Base-by-base conservation (phyloP, 2,888 invertebrate species). In the Chaetogeoica ovagalla region DNA sequence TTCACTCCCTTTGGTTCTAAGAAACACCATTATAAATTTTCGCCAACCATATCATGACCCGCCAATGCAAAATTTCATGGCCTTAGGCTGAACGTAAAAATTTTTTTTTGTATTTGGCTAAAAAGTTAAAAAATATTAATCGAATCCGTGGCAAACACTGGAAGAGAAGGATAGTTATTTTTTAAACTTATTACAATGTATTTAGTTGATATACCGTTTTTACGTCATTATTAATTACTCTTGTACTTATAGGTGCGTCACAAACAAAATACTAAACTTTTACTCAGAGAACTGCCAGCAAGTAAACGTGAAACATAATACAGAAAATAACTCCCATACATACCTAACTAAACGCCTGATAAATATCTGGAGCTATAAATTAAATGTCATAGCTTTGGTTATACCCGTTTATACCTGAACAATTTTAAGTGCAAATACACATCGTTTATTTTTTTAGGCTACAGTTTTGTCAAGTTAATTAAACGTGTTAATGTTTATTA, bases 191-290 rank as follows among this genome's bases (percentile, higher is more conserved):
- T 13, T 63, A 21, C 39, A 55, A 74, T 65, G 74, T 55, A 55
- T 65, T 74, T 57, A 11, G 74, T 55, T 63, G 63, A 55, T 74
- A 39, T 30, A 37, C 21, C 17, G 55, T 74, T 76, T 76, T 68
- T 59, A 1, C 76, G 60, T 48, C 60, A 68, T 76, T 76, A 76
- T 76, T 68, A 76, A 68, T 68, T 69, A 76, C 59, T 59, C 59
- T 30, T 68, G 48, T 52, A 48, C 30, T 30, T 55, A 69, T 23
- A 13, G 57, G 37, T 57, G 68, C 59, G 76, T 69, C 76, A 76
- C 76, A 48, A 76, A 76, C 76, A 76, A 68, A 68, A 21, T 68
- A 76, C 68, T 68, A 68, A 76, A 76, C 59, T 76, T 76, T 76
- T 48, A 30, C 48, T 60, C n/a, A 9, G 11, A 19, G 39, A 75